Conservation (phyloP, 1,140 invertebrate species). For the Eupristina koningsbergeri region DNA sequence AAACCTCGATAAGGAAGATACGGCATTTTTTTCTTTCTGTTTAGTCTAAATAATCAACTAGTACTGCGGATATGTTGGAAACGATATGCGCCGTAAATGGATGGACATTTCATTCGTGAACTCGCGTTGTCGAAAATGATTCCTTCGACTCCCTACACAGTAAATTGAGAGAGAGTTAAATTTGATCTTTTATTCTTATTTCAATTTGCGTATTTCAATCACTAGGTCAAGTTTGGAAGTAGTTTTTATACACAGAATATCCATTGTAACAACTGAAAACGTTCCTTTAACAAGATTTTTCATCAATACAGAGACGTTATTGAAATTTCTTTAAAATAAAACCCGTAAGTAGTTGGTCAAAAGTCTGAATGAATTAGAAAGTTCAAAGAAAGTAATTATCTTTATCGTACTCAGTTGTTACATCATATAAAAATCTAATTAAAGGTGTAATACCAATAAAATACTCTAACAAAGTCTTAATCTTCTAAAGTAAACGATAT, state of each 20-base stretch:
- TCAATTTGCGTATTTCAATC: neutral
- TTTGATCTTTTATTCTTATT: slow-evolving; percentile 9
- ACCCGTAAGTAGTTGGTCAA: too few species aligned
- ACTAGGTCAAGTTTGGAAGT: neutral
- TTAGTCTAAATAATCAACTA: slow-evolving; percentile 51
- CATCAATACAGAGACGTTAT: neutral
- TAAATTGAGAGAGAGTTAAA: neutral
- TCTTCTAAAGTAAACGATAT: neutral
- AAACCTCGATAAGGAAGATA: slow-evolving; percentile 42
- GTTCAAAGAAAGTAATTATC: neutral
- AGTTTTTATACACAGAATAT: neutral
- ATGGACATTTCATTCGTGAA: slow-evolving; percentile 32
- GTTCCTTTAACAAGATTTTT: neutral
- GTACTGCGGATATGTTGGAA: slow-evolving; percentile 65
- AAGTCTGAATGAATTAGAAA: neutral
- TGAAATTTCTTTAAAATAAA: too few species aligned
- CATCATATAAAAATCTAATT: neutral
- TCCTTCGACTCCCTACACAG: slow-evolving; percentile 12
- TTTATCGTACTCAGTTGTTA: neutral
- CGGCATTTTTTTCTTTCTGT: slow-evolving; percentile 39
- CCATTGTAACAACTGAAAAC: neutral
- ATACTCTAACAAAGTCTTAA: too few species aligned
- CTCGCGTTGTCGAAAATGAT: slow-evolving; percentile 21
- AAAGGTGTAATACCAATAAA: neutral
- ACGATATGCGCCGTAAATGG: slow-evolving; percentile 61